Evolutionary conservation across 1,140 invertebrate genomes (phyloP).

Genomic region (Brachionus plicatilis): DNA sequence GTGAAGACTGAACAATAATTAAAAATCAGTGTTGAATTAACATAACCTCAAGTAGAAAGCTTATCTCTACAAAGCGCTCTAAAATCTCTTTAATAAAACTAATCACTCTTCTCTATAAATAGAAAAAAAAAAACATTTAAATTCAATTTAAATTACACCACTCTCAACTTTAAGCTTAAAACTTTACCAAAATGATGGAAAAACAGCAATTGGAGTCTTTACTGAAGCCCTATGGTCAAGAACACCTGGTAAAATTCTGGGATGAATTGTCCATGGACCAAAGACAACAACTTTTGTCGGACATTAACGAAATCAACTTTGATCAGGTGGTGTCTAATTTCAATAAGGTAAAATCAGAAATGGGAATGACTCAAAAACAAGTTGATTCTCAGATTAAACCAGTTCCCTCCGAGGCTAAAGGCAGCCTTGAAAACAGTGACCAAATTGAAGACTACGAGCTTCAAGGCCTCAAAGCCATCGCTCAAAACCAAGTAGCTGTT

Average conservation of each 20-base stretch:
- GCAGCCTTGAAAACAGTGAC: background rate
- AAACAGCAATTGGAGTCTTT: background rate
- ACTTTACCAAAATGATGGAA: background rate
- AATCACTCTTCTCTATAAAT: background rate
- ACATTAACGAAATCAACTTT: slow-evolving; percentile 19
- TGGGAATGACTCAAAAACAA: background rate
- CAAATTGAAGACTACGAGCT: background rate
- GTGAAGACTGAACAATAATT: background rate
- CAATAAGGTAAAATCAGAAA: background rate
- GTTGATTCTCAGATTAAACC: background rate
- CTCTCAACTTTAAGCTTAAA: background rate
- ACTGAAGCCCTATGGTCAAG: slow-evolving; percentile 17
- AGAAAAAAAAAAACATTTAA: background rate
- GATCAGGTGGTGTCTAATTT: background rate
- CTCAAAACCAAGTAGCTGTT: slow-evolving; percentile 74
- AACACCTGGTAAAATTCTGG: slow-evolving; percentile 29
- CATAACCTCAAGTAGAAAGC: background rate
- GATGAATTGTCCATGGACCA: slow-evolving; percentile 14
- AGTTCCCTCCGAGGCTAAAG: background rate
- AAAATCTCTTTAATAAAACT: background rate
- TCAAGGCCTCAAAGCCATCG: slow-evolving; percentile 66
- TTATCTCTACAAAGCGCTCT: background rate
- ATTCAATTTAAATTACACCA: background rate
- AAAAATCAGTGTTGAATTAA: background rate
- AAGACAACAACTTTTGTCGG: background rate